Evolutionary conservation across 2,888 invertebrate species (phyloP).

Genomic region (Bellardia bayeri): DNA sequence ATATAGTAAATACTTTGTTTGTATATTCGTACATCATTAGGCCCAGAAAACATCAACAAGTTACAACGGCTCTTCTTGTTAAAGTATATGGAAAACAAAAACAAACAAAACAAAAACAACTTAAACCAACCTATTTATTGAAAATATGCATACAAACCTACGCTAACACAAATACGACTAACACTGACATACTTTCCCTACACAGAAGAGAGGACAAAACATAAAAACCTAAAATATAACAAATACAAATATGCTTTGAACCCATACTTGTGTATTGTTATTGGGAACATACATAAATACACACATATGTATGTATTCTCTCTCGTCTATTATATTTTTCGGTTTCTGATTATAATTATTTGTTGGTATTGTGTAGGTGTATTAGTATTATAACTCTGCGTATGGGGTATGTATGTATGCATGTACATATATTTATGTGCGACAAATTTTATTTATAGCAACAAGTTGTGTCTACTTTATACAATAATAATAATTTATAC

Average conservation of each 20-base stretch:
- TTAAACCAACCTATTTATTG: conserved; percentile 25
- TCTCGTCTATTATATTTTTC: not conserved
- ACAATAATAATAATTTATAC: not conserved
- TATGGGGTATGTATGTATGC: not conserved
- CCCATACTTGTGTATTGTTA: not conserved
- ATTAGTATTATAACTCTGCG: not conserved
- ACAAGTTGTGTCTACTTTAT: conserved; percentile 58
- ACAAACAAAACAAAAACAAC: conserved; percentile 11
- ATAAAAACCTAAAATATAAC: not conserved
- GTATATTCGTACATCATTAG: conserved; percentile 7
- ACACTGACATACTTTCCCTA: not conserved
- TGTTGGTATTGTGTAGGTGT: conserved; percentile 14
- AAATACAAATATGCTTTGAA: conserved; percentile 2
- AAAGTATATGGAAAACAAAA: not conserved
- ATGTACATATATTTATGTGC: not conserved
- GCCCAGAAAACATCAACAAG: conserved; percentile 62
- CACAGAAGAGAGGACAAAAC: not conserved
- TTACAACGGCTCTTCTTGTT: conserved; percentile 41
- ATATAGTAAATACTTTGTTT: not conserved
- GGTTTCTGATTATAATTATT: conserved; percentile 37
- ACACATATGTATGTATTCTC: no score
- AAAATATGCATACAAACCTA: not conserved
- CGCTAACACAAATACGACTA: not conserved
- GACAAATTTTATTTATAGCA: conserved; percentile 63
- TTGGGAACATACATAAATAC: not conserved